These are phyloP conservation scores for Dicyrtomina minuta DNA, from an alignment of 2,888 invertebrate species.

Conservation along the genomic window DNA sequence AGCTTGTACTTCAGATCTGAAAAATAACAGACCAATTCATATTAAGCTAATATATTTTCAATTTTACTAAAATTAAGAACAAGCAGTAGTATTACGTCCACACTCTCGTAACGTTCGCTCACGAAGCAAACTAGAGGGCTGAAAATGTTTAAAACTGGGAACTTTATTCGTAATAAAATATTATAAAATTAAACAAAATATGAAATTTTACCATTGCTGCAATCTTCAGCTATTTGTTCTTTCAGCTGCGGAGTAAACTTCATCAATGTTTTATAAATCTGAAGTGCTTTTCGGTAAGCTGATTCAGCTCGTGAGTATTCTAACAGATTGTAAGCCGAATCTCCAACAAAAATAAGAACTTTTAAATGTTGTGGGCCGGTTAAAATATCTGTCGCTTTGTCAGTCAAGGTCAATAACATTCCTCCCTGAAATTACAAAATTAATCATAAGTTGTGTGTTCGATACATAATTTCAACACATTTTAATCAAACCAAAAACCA, in stretches of 20 bases:
- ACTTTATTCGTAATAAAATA: too few relatives aligned
- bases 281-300: constrained; percentile 66
- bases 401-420: constrained; percentile 65
- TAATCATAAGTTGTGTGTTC: constrained; percentile 14
- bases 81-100: too few relatives aligned
- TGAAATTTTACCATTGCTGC: constrained; percentile 52
- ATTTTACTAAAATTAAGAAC: too few relatives aligned
- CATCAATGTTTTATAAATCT: constrained; percentile 66
- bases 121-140: too few relatives aligned
- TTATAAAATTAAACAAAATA: neutral
- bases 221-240: constrained; percentile 63
- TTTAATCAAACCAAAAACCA: neutral
- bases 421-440: constrained; percentile 67
- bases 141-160: too few relatives aligned
- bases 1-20: constrained; percentile 71
- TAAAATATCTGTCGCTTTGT: constrained; percentile 66
- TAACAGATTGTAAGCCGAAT: constrained; percentile 67
- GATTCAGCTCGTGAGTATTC: constrained; percentile 71
- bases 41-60: too few relatives aligned
- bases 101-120: too few relatives aligned
- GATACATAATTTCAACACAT: neutral
- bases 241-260: constrained; percentile 56
- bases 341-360: constrained; percentile 68
- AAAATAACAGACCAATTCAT: constrained; percentile 10
- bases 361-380: constrained; percentile 68